Conservation (phyloP, 2,113 vertebrate genomes). For the Gallinago undulata region DNA sequence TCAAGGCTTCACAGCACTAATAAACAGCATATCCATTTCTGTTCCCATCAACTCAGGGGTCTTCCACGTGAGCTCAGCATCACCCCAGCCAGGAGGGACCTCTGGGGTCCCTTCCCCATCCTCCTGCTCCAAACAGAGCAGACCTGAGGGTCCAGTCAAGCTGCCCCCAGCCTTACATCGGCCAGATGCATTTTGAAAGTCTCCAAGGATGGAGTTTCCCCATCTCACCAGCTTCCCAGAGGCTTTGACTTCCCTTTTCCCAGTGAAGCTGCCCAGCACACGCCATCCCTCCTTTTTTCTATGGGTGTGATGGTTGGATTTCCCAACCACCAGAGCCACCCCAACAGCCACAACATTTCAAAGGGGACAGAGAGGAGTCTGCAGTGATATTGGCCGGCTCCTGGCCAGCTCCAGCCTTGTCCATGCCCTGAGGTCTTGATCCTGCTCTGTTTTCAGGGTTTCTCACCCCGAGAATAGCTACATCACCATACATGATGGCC, state of each 20-base stretch:
- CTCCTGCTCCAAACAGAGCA: background rate
- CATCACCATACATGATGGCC: background rate
- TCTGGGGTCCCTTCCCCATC: background rate
- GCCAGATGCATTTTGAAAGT: background rate
- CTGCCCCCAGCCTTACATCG: background rate
- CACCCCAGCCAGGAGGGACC: background rate
- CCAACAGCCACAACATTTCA: background rate
- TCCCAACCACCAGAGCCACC: background rate
- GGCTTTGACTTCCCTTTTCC: background rate
- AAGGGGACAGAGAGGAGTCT: background rate
- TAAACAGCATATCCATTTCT: background rate
- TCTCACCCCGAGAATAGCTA: background rate
- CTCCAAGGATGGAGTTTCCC: background rate
- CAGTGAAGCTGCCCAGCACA: background rate
- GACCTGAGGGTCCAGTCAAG: background rate
- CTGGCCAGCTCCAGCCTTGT: background rate
- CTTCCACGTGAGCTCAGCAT: accelerated
- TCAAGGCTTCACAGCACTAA: background rate
- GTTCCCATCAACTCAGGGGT: background rate
- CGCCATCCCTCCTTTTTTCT: background rate
- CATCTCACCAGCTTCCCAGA: background rate
- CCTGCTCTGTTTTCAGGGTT: background rate
- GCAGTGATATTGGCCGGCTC: background rate
- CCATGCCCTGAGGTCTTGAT: background rate
- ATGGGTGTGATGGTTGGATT: accelerated